A percentile compares a stretch with the other conserved stretches of the same genome.
Evolutionary conservation across 2,888 invertebrate genomes (phyloP).

Genomic region (Epinotia demarniana): DNA sequence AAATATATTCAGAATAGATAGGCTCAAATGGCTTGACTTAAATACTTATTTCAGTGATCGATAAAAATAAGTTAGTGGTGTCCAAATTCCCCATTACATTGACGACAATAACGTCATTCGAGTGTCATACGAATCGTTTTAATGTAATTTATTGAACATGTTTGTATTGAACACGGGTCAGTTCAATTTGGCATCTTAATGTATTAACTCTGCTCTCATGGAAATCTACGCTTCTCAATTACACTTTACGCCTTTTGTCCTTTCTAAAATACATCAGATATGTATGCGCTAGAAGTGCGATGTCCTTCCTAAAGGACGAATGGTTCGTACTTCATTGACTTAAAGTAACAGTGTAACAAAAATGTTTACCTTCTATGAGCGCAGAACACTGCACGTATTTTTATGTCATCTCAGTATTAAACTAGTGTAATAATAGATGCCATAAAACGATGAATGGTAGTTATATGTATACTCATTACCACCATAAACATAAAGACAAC

Average conservation of each 20-base stretch:
- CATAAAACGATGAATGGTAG: slow-evolving; percentile 64
- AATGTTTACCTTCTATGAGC: slow-evolving; percentile 45
- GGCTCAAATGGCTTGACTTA: background rate
- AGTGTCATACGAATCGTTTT: slow-evolving; percentile 68
- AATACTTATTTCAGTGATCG: background rate
- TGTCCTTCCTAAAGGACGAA: slow-evolving; percentile 11
- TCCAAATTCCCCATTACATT: slow-evolving; percentile 47
- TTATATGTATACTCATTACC: slow-evolving; percentile 33
- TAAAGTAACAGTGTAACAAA: background rate
- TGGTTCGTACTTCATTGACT: background rate
- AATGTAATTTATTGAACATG: slow-evolving; percentile 52
- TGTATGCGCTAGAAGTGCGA: background rate
- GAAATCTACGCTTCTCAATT: background rate
- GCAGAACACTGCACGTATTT: slow-evolving; percentile 47
- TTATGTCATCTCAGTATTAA: slow-evolving; percentile 74
- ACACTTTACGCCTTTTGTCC: background rate
- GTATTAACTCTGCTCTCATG: slow-evolving; percentile 51
- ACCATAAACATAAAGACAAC: slow-evolving; percentile 24
- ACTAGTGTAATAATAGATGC: slow-evolving; percentile 75
- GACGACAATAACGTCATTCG: slow-evolving; percentile 68
- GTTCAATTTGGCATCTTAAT: slow-evolving; percentile 58
- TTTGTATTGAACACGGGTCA: slow-evolving; percentile 57
- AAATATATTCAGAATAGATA: background rate
- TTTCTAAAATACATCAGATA: background rate
- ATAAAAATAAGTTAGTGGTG: slow-evolving; percentile 17